These are phyloP conservation scores for Ailuropoda melanoleuca DNA, from an alignment of 2,113 vertebrate species.

Conservation along the genomic window DNA sequence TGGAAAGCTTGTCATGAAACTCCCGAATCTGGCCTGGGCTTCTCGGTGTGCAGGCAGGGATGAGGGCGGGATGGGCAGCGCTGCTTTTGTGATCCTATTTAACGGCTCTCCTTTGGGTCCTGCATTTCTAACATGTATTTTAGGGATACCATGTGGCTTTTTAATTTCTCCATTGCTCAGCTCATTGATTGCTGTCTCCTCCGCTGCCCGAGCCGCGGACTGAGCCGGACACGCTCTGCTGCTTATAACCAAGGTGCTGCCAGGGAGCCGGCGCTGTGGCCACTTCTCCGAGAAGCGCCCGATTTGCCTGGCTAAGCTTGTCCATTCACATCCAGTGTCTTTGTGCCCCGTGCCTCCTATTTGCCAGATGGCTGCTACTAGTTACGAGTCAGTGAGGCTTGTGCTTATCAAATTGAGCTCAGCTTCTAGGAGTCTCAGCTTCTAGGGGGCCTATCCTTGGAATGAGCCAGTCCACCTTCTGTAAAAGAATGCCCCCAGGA, in stretches of 20 bases:
- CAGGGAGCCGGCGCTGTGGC: background rate
- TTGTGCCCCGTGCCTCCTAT: background rate
- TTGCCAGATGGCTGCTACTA: constrained; percentile 11
- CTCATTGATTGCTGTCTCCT: background rate
- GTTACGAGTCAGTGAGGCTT: background rate
- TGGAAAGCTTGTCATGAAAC: background rate
- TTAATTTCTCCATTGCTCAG: background rate
- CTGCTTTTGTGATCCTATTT: background rate
- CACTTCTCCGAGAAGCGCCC: background rate
- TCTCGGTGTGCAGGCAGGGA: background rate
- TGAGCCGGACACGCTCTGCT: background rate
- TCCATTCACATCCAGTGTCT: background rate
- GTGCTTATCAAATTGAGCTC: background rate
- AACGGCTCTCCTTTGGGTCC: background rate
- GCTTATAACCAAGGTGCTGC: background rate
- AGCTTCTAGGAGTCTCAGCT: background rate
- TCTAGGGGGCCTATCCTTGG: background rate
- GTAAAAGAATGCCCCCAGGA: background rate
- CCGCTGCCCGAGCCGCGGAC: background rate
- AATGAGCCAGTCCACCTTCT: background rate
- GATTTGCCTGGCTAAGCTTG: background rate
- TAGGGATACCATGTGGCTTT: background rate
- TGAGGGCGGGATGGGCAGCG: background rate
- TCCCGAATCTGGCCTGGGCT: background rate
- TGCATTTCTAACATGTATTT: background rate